Evolutionary conservation across 2,888 invertebrate species (phyloP).

Genomic region (Caenorhabditis sp.): DNA sequence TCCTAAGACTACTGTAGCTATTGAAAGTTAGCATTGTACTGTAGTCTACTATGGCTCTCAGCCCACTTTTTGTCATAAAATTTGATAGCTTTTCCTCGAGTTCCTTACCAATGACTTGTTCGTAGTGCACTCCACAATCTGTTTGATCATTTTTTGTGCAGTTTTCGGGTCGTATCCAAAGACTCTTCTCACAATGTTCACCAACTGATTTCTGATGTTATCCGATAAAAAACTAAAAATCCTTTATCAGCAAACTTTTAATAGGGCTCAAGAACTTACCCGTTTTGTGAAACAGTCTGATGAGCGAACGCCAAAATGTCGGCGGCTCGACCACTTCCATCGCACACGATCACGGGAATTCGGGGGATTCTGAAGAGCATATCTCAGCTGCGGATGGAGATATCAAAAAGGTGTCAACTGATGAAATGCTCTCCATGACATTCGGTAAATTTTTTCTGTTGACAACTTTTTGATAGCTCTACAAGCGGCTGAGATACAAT

Average conservation of each 20-base stretch:
- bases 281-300: slow-evolving; percentile 83
- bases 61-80: no score
- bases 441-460: no score
- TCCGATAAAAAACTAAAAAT: slow-evolving; percentile 84
- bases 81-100: slow-evolving; percentile 53
- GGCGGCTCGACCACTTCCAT: slow-evolving; percentile 93
- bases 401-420: no score
- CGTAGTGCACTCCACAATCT: slow-evolving; percentile 92
- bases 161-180: slow-evolving; percentile 91
- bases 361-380: slow-evolving; percentile 63
- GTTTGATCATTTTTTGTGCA: slow-evolving; percentile 90
- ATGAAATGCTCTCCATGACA: no score
- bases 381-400: no score
- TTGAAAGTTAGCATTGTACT: no score
- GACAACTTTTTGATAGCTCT: no score
- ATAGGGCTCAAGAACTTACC: slow-evolving; percentile 46
- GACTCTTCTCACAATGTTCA: slow-evolving; percentile 91
- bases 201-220: slow-evolving; percentile 91
- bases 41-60: no score
- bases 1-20: no score
- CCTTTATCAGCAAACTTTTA: background rate
- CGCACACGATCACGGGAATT: slow-evolving; percentile 86
- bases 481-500: no score
- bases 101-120: slow-evolving; percentile 90
- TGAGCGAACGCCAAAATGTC: slow-evolving; percentile 94